Evolutionary conservation across 2,797 vertebrate species (phyloP).

Genomic region (Helarctos malayanus): DNA sequence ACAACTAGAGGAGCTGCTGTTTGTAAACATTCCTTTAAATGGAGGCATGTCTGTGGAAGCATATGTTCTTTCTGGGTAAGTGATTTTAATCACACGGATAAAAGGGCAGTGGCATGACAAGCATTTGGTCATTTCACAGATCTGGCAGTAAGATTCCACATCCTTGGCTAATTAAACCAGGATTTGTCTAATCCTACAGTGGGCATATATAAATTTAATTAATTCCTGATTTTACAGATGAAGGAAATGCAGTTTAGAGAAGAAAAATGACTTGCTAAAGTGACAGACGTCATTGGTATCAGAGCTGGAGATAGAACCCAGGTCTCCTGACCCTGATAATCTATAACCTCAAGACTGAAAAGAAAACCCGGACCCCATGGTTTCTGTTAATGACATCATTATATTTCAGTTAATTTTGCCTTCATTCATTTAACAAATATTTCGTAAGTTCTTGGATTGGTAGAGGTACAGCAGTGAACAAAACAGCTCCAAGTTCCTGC

Average conservation of each 20-base stretch:
- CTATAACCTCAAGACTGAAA: neutral
- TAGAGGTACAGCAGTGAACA: neutral
- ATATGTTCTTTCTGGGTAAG: neutral
- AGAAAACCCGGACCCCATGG: neutral
- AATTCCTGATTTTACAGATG: neutral
- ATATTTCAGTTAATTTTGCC: neutral
- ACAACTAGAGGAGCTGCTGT: neutral
- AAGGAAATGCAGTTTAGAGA: neutral
- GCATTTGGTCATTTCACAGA: neutral
- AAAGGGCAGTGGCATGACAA: neutral
- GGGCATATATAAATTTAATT: neutral
- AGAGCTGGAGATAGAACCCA: neutral
- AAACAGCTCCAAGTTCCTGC: neutral
- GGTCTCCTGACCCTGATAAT: neutral
- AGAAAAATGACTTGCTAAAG: neutral
- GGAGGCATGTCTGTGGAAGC: neutral
- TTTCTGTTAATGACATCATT: neutral
- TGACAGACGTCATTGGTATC: neutral
- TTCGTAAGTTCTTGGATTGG: neutral
- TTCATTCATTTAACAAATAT: neutral
- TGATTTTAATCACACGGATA: neutral
- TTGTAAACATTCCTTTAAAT: neutral
- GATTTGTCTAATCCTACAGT: neutral
- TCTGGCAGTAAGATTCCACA: neutral
- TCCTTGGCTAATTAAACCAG: slow-evolving; percentile 26